Evolutionary conservation across 2,113 vertebrate species (phyloP).

Genomic region (Syngnathoides biaculeatus): DNA sequence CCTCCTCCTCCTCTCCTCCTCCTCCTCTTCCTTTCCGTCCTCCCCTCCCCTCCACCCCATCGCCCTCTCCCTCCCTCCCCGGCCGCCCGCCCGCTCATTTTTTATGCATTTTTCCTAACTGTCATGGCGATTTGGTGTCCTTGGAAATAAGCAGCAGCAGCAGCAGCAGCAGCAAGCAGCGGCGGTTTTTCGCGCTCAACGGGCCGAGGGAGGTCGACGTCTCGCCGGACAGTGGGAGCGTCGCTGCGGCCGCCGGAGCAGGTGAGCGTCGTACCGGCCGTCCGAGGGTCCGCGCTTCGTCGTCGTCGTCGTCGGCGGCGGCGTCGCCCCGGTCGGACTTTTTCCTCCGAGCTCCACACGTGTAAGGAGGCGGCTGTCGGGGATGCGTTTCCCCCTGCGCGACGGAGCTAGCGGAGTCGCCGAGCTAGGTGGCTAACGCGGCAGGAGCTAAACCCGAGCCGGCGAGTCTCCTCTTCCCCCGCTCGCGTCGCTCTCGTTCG

Average conservation of each 20-base stretch:
- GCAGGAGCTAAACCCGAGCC: slow-evolving; percentile 56
- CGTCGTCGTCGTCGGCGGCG: slow-evolving; percentile 1
- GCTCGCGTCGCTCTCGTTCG: slow-evolving; percentile 23
- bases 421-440: slow-evolving; percentile 54
- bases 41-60: slow-evolving; percentile 15
- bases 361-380: slow-evolving; percentile 55
- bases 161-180: slow-evolving; percentile 30
- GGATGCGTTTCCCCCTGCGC: slow-evolving; percentile 61
- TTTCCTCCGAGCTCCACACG: slow-evolving; percentile 68
- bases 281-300: not conserved
- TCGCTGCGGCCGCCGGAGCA: slow-evolving; percentile 58
- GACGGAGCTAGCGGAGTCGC: slow-evolving; percentile 61
- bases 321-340: slow-evolving; percentile 62
- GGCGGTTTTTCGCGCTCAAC: slow-evolving; percentile 45
- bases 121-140: slow-evolving; percentile 83
- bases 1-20: slow-evolving; percentile 9
- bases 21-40: not conserved
- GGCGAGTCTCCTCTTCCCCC: slow-evolving; percentile 49
- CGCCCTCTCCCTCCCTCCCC: slow-evolving; percentile 19
- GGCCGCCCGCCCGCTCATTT: slow-evolving; percentile 69
- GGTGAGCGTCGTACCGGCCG: slow-evolving; percentile 59
- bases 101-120: slow-evolving; percentile 83
- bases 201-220: slow-evolving; percentile 33
- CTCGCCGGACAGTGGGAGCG: slow-evolving; percentile 39
- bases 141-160: slow-evolving; percentile 76